Evolutionary conservation across 2,797 vertebrate genomes (phyloP), one percentile per base, ranked within the genome.

Genomic region (Alfaro cultratus): DNA sequence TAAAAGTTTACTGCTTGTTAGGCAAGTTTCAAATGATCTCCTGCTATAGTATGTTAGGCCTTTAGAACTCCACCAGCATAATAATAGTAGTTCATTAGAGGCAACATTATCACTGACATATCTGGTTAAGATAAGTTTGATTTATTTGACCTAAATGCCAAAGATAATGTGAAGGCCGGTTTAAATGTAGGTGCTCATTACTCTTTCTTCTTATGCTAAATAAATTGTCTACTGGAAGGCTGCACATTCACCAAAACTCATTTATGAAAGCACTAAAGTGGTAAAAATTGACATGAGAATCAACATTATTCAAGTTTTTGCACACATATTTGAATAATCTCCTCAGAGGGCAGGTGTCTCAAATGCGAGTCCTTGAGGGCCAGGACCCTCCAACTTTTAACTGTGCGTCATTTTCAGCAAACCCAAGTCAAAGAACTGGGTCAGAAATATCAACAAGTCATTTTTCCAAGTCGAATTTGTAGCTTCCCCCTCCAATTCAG

Each of bases 1-100:
- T 85, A 87, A 90, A 88, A 89, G 89, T 92, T 92, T 89, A 88
- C 80, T 75, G 76, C 82, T 83, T 71, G 55, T 84, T 10, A 26
- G 75, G 81, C 79, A 82, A 81, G 78, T 29, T 74, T 78, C 47
- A 62, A 43, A 60, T 39, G 16, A 36, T n/a, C 46, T 78, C 77
- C 49, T 80, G 34, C 78, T 47, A 53, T 49, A 79, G 76, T 73
- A 75, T n/a, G 74, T 85, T 83, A 45, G 74, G 53, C 41, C 55
- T 29, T 29, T 26, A 41, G 49, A 41, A 77, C 21, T 5, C 31
- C 41, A 46, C 15, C 43, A 2, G 62, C 70, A 73, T 46, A 64
- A 74, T 23, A 68, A 78, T 23, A 26, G 0, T 23, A 74, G 76
- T 86, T 34, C 62, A 76, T 77, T 26, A 51, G 64, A 55, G 31